A percentile compares a stretch with the other conserved stretches of the same genome.
These are phyloP conservation scores for Oryzias curvinotus DNA, from an alignment of 2,113 vertebrate genomes.

Conservation along the genomic window DNA sequence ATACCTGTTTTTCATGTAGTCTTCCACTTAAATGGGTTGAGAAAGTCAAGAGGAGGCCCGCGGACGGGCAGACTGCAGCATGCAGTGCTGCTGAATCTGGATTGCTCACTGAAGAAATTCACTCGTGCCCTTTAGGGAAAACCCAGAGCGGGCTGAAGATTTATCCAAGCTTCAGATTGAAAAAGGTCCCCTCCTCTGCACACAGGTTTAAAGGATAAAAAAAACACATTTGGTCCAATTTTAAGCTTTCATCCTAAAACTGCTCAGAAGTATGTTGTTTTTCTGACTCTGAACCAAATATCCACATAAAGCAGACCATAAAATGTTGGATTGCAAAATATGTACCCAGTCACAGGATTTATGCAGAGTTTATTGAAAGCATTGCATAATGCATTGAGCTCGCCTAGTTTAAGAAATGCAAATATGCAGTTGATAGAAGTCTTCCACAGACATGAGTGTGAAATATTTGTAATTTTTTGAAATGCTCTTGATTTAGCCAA, in stretches of 20 bases:
- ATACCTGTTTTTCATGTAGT: neutral
- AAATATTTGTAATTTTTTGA: slow-evolving; percentile 63
- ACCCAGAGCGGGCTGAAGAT: neutral
- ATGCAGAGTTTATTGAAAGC: slow-evolving; percentile 52
- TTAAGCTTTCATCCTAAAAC: slow-evolving; percentile 12
- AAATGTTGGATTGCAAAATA: slow-evolving; percentile 47
- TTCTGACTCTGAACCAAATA: slow-evolving; percentile 28
- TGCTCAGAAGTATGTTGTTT: slow-evolving; percentile 9
- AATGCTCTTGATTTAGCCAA: slow-evolving; percentile 52
- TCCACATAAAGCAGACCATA: slow-evolving; percentile 25
- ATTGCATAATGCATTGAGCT: slow-evolving; percentile 64
- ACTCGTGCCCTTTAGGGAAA: neutral
- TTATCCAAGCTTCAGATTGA: neutral
- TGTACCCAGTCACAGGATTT: slow-evolving; percentile 45
- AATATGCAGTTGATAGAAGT: slow-evolving; percentile 68
- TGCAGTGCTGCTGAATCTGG: neutral
- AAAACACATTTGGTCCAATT: slow-evolving; percentile 17
- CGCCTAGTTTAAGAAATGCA: slow-evolving; percentile 67
- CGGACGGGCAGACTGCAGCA: slow-evolving; percentile 1
- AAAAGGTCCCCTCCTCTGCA: neutral
- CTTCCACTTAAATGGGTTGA: slow-evolving; percentile 17
- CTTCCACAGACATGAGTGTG: slow-evolving; percentile 42
- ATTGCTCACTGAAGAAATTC: neutral
- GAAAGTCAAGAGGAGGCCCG: neutral
- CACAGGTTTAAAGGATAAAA: neutral